Base-by-base conservation (phyloP, 2,113 vertebrate species). In the Astur gentilis region DNA sequence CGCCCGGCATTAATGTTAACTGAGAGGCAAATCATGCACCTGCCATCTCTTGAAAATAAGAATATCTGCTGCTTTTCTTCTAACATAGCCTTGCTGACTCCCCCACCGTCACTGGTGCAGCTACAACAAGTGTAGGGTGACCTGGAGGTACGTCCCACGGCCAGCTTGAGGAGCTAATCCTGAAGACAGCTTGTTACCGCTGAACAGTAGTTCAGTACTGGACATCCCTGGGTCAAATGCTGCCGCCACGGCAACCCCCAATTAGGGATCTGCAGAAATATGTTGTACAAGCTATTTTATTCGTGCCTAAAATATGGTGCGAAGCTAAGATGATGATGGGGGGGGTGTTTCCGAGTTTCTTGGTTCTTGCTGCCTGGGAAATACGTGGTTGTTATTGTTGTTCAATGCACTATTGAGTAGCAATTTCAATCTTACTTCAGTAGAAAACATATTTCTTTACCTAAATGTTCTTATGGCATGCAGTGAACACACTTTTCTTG, bases 221-320 rank as follows among this genome's bases (percentile, higher is more conserved):
- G 60, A 23, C 6, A 16, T 21, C 19, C 60, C 29, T 38, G 17
- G 31, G 32, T 20, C n/a, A 77, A 66, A 77, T 22, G 32, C 45
- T 70, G 27, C 42, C 0, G 0, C 26, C 3, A 11, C 1, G 10
- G 29, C 57, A 76, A 52, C 38, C 8, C 5, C 20, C 29, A 44
- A 2, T 44, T 42, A 86, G 55, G 26, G 20, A 21, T 49, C 32
- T 50, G 26, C 23, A 82, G 60, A 73, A 91, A 78, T 54, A 60
- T 10, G 12, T 45, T 70, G 26, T 64, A n/a, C 16, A 49, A 44
- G 14, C 32, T 54, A 16, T 42, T 60, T 78, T 26, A 31, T 58
- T 25, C 7, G 3, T 88, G 45, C 6, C n/a, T 49, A 42, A 70
- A 90, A 31, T 32, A 20, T 0, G 0, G 5, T 6, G 6, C 34